These are phyloP conservation scores for Dolomedes plantarius DNA, from an alignment of 2,888 invertebrate species.

Conservation along the genomic window DNA sequence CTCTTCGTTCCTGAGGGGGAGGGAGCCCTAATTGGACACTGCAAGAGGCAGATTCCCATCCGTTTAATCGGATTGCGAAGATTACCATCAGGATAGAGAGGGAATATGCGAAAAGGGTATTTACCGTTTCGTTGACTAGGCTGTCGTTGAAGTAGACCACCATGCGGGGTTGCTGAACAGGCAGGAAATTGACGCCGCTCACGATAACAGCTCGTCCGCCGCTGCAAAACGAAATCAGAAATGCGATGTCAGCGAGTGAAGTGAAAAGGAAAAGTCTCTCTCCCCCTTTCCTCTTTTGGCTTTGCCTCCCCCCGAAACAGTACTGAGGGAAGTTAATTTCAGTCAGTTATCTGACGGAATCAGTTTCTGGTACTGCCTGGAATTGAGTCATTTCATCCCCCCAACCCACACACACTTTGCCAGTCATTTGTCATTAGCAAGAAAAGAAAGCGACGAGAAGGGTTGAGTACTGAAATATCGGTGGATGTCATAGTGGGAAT, in stretches of 20 bases:
- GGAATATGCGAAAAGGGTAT: constrained; percentile 19
- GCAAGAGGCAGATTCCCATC: constrained; percentile 9
- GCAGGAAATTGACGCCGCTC: constrained; percentile 76
- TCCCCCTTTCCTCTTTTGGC: constrained; percentile 18
- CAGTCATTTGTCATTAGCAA: constrained; percentile 2
- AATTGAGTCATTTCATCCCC: not conserved
- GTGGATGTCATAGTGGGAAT: not conserved
- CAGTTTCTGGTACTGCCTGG: not conserved
- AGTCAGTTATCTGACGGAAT: not conserved
- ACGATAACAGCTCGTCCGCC: constrained; percentile 78
- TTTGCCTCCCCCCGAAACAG: not conserved
- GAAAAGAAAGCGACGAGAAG: not conserved
- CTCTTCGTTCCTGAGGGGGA: not conserved
- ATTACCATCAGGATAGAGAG: constrained; percentile 6
- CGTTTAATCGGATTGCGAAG: constrained; percentile 17
- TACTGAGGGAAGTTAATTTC: constrained; percentile 10
- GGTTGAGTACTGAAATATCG: not conserved
- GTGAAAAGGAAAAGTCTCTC: constrained; percentile 41
- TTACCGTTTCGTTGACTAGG: constrained; percentile 73
- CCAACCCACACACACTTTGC: not conserved
- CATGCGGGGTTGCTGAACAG: constrained; percentile 76
- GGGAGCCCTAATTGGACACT: not conserved
- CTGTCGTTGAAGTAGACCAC: constrained; percentile 72
- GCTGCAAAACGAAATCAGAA: constrained; percentile 74
- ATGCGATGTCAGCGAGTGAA: constrained; percentile 32